phyloP scores from a whole-genome alignment of 2,113 vertebrate species.

The Dipodomys merriami region DNA sequence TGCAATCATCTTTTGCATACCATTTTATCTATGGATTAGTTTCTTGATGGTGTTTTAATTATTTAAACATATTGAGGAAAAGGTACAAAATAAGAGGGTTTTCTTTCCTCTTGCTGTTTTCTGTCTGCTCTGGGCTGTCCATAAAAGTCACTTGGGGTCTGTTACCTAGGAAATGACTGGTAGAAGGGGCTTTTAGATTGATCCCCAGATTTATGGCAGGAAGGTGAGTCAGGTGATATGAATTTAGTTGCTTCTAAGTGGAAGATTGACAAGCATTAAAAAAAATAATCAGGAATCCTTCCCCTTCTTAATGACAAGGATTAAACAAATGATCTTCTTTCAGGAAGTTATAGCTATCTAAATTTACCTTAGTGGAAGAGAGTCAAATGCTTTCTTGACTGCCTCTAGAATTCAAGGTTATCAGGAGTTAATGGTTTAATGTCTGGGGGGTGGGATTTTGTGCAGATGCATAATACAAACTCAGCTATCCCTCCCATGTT shows the following conservation, averaged over 20 bases:
- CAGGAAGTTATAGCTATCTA: slow-evolving; percentile 14
- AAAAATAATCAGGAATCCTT: background rate
- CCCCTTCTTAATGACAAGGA: slow-evolving; percentile 56
- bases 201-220: slow-evolving; percentile 62
- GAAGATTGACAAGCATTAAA: slow-evolving; percentile 51
- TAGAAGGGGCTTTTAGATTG: slow-evolving; percentile 58
- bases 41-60: slow-evolving; percentile 76
- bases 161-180: slow-evolving; percentile 70
- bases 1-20: slow-evolving; percentile 46
- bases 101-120: slow-evolving; percentile 21
- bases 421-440: background rate
- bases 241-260: slow-evolving; percentile 65
- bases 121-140: slow-evolving; percentile 30
- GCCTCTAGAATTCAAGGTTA: slow-evolving; percentile 21
- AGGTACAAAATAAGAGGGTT: slow-evolving; percentile 28
- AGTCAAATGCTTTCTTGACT: background rate
- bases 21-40: slow-evolving; percentile 63
- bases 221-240: slow-evolving; percentile 23
- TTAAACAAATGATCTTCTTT: slow-evolving; percentile 49
- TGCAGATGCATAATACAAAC: background rate
- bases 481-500: background rate
- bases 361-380: slow-evolving; percentile 30
- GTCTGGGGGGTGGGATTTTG: background rate
- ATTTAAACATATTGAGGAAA: slow-evolving; percentile 68
- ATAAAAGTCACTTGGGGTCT: slow-evolving; percentile 52